A percentile compares a stretch with the other conserved stretches of the same genome.
Evolutionary conservation across 2,888 invertebrate species (phyloP).

Genomic region (Plemyria rubiginata): DNA sequence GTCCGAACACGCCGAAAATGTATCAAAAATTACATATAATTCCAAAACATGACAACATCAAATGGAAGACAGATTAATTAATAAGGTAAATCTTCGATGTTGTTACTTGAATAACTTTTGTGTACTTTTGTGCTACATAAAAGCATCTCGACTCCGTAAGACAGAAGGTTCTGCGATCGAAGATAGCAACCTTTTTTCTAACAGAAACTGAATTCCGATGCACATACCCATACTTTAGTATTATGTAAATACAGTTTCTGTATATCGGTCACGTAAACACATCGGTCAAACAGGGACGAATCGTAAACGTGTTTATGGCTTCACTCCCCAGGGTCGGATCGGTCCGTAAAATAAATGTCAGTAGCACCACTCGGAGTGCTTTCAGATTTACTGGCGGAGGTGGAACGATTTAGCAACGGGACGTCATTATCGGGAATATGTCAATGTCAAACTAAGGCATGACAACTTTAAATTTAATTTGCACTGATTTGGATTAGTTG

Average conservation of each 20-base stretch:
- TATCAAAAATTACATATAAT: neutral
- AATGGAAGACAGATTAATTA: no score
- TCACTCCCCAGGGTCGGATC: conserved; percentile 49
- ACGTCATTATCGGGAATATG: neutral
- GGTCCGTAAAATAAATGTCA: conserved; percentile 56
- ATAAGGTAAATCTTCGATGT: no score
- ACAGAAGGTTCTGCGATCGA: neutral
- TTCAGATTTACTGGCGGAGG: conserved; percentile 44
- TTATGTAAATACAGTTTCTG: conserved; percentile 36
- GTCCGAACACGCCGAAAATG: neutral
- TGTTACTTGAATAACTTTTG: no score
- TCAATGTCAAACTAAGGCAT: neutral
- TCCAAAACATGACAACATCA: neutral
- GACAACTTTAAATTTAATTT: no score
- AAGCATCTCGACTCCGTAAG: neutral
- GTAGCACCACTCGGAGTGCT: conserved; percentile 48
- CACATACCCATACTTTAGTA: conserved; percentile 23
- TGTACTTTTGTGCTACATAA: neutral
- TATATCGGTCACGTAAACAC: conserved; percentile 47
- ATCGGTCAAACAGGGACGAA: conserved; percentile 49
- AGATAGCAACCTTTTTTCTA: conserved; percentile 15
- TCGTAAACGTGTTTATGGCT: conserved; percentile 58
- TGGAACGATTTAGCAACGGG: conserved; percentile 9
- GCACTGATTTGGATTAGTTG: no score
- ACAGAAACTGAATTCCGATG: conserved; percentile 31